phyloP scores from a whole-genome alignment of 2,888 invertebrate genomes.

The Ochropleura plecta region DNA sequence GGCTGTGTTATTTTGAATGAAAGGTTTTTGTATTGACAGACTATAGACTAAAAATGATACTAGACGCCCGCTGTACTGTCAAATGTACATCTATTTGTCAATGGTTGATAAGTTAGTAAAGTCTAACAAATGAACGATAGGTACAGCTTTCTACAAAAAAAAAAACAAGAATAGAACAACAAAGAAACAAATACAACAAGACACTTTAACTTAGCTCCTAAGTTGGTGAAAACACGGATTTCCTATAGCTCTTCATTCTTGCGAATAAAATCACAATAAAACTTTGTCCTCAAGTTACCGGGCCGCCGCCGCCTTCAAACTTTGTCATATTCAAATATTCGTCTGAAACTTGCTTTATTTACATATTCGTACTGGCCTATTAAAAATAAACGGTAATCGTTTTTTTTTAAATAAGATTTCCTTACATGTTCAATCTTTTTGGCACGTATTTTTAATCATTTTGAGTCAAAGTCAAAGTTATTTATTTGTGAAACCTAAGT shows the following conservation, averaged over 20 bases:
- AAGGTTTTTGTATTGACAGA: not conserved
- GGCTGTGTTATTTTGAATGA: no score
- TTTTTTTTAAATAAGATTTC: slow-evolving; percentile 2
- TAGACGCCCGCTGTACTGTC: not conserved
- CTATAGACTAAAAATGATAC: not conserved
- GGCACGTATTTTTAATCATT: no score
- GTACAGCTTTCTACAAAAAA: not conserved
- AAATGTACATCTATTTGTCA: not conserved
- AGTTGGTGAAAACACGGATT: slow-evolving; percentile 60
- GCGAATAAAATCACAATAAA: slow-evolving; percentile 72
- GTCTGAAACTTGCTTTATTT: slow-evolving; percentile 69
- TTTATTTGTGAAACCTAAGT: no score
- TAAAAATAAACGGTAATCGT: slow-evolving; percentile 46
- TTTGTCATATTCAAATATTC: slow-evolving; percentile 74
- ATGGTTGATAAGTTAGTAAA: not conserved
- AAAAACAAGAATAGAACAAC: slow-evolving; percentile 17
- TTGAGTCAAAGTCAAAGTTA: no score
- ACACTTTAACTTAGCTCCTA: slow-evolving; percentile 51
- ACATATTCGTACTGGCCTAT: slow-evolving; percentile 68
- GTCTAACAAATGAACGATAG: not conserved
- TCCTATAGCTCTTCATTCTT: slow-evolving; percentile 60
- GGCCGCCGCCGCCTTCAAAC: slow-evolving; percentile 63
- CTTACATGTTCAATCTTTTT: not conserved
- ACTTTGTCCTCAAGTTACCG: slow-evolving; percentile 64
- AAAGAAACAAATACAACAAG: slow-evolving; percentile 42